Base-by-base conservation (phyloP, 2,113 vertebrate species). In the Panthera uncia region DNA sequence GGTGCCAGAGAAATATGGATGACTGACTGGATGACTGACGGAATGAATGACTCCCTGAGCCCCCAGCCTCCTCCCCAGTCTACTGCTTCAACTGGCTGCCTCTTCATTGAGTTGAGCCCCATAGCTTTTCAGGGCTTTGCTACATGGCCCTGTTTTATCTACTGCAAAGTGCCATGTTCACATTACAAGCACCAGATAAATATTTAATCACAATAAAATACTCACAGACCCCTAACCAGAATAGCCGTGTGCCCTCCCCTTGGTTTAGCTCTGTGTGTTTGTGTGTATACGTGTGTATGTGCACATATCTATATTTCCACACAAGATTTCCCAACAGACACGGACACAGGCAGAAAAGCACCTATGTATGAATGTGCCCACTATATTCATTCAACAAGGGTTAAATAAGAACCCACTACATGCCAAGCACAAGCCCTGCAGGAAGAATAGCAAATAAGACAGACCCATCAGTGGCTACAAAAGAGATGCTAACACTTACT, bases 131-230 rank as follows among this genome's bases (percentile, higher is more conserved):
- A 23, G 25, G 38, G 41, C 80, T 92, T 95, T 92, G 80, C 50
- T 18, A 38, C 31, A 33, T 41, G 63, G 87, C 27, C 29, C 91
- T 18, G 5, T 88, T 69, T 93, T 76, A 84, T 80, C 89, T 91
- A 76, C 85, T 65, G 33, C 15, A 23, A 95, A 91, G 61, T 27
- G 33, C 89, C 65, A 65, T 0, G 0, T 65, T 89, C 78, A 73
- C 45, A 80, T 61, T 80, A 81, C 36, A 80, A 86, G 92, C 36
- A 93, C 79, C 19, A 69, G 63, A 83, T 86, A 97, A 97, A 90
- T 95, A 95, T 79, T 93, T 91, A 86, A 92, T 91, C 63, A 89
- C 29, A 79, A 78, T 61, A 45, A 78, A 80, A 90, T 71, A 38
- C 63, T 78, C 55, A 1, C 2, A 23, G 87, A 65, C 83, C 82